A percentile compares a stretch with the other conserved stretches of the same genome.
Evolutionary conservation across 2,113 vertebrate species (phyloP).

Genomic region (Sula dactylatra): DNA sequence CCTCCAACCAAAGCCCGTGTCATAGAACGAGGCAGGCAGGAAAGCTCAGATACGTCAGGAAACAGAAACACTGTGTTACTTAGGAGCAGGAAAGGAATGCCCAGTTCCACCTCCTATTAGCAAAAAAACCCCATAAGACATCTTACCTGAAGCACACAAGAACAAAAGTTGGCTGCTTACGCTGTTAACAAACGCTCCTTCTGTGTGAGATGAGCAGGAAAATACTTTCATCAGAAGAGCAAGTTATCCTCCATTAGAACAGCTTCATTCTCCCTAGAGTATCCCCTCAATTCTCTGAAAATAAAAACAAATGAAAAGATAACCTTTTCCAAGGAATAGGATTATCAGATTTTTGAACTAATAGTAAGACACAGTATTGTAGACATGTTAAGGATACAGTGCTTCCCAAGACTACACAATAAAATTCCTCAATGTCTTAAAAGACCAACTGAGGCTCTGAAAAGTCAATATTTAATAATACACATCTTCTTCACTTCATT

Average conservation of each 20-base stretch:
- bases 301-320: neutral
- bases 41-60: rapidly evolving
- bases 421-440: neutral
- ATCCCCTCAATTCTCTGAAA: neutral
- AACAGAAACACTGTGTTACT: neutral
- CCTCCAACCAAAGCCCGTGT: rapidly evolving
- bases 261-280: neutral
- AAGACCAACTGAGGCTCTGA: neutral
- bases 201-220: neutral
- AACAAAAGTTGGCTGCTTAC: neutral
- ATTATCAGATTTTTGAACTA: neutral
- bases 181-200: neutral
- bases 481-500: neutral
- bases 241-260: neutral
- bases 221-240: neutral
- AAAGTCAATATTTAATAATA: neutral
- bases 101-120: neutral
- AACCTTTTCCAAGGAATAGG: neutral
- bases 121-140: rapidly evolving
- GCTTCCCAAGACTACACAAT: neutral
- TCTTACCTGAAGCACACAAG: neutral
- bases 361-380: neutral
- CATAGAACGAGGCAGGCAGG: neutral
- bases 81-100: neutral
- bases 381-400: neutral